Percentiles rank a stretch among this genome's conserved stretches.
Conservation (phyloP, 2,113 vertebrate genomes). For the Globicephala melas region DNA sequence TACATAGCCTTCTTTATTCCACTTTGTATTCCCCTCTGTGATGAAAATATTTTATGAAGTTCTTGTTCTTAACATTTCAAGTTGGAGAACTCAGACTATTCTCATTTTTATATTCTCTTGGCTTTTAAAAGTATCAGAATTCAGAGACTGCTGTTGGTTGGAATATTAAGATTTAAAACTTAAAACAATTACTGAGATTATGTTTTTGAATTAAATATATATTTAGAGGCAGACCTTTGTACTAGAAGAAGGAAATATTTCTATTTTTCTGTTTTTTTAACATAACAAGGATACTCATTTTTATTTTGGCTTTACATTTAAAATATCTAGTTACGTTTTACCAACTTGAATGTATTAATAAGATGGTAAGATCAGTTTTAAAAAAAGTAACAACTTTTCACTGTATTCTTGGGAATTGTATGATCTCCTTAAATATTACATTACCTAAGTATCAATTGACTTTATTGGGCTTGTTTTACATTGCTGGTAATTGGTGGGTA, state of each 20-base stretch:
- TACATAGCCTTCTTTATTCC: not conserved
- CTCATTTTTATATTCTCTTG: not conserved
- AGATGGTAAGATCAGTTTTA: not conserved
- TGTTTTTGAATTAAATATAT: not conserved
- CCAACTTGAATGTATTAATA: not conserved
- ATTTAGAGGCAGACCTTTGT: not conserved
- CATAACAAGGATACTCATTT: not conserved
- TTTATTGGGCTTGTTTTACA: not conserved
- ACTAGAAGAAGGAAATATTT: not conserved
- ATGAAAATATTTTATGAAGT: not conserved
- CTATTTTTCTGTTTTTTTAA: not conserved
- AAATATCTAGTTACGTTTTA: not conserved
- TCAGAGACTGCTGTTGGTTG: not conserved
- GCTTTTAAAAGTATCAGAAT: not conserved
- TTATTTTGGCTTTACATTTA: not conserved
- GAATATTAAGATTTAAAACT: not conserved
- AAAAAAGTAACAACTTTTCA: not conserved
- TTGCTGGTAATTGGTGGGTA: not conserved
- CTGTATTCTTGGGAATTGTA: not conserved
- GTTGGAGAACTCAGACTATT: not conserved
- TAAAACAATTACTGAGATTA: not conserved
- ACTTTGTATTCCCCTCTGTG: not conserved
- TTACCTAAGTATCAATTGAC: not conserved
- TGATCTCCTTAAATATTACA: not conserved
- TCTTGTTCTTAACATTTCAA: not conserved